phyloP scores from a whole-genome alignment of 2,888 invertebrate species.

The Athalia rosae region DNA sequence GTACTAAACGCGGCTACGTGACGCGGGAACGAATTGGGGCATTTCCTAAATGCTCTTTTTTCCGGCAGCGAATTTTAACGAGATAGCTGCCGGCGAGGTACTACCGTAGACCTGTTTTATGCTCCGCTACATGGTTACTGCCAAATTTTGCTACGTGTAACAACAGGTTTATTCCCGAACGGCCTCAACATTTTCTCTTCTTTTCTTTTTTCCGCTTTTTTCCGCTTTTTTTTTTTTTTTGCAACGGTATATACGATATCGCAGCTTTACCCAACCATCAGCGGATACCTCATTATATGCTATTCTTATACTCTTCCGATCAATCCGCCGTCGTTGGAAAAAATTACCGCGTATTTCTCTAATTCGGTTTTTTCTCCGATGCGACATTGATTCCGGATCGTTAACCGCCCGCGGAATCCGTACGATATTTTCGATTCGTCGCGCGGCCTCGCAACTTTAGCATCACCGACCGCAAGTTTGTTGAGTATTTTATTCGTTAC shows the following conservation, averaged over 20 bases:
- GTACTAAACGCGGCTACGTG: slow-evolving; percentile 58
- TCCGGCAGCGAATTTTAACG: slow-evolving; percentile 60
- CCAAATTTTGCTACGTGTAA: slow-evolving; percentile 32
- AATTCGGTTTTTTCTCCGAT: neutral
- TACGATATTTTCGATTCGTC: neutral
- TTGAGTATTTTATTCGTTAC: slow-evolving; percentile 2
- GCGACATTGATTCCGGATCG: neutral
- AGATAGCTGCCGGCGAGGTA: slow-evolving; percentile 48
- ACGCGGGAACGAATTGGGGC: slow-evolving; percentile 61
- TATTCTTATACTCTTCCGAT: no score
- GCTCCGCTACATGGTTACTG: slow-evolving; percentile 31
- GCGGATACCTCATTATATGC: no score
- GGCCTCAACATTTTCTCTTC: neutral
- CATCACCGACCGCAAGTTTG: neutral
- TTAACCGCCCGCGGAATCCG: neutral
- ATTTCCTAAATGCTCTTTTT: slow-evolving; percentile 47
- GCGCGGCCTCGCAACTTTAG: neutral
- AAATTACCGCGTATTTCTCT: no score
- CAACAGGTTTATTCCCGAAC: slow-evolving; percentile 26
- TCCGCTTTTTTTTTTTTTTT: neutral
- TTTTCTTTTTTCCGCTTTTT: neutral
- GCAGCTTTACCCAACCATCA: no score
- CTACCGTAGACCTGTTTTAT: slow-evolving; percentile 34
- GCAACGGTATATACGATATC: no score
- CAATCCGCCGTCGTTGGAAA: no score